Conservation (phyloP, 2,888 invertebrate genomes). For the Acheta domesticus region DNA sequence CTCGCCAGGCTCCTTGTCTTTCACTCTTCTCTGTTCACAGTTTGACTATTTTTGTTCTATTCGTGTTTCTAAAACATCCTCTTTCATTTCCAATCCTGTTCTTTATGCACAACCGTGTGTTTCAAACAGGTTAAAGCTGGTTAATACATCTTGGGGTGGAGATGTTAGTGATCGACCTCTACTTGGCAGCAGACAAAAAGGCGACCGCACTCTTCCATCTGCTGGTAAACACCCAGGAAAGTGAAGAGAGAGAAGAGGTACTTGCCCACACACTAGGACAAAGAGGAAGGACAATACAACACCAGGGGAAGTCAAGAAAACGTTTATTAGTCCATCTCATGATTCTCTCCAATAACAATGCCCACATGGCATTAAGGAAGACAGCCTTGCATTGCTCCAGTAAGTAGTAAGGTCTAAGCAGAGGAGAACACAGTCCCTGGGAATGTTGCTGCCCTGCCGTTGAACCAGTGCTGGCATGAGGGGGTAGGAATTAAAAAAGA, state of each 20-base stretch:
- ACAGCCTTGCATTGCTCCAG: no score
- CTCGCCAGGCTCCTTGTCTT: neutral
- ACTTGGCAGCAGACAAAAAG: neutral
- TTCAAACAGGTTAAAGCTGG: neutral
- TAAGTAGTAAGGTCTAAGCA: no score
- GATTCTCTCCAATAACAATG: no score
- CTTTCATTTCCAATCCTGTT: neutral
- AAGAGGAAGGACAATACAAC: neutral
- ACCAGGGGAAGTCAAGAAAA: neutral
- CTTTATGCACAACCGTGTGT: neutral
- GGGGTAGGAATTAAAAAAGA: no score
- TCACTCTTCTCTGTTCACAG: neutral
- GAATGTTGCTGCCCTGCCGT: no score
- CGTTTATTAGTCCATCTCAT: no score
- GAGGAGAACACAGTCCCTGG: no score
- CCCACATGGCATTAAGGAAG: no score
- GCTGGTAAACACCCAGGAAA: conserved; percentile 6
- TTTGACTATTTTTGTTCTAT: neutral
- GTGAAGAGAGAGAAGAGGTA: neutral
- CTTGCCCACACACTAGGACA: neutral
- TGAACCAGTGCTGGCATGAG: no score
- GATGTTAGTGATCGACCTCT: neutral
- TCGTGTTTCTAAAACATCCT: neutral
- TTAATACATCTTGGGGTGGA: neutral
- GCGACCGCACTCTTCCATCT: neutral